phyloP scores from a whole-genome alignment of 2,797 vertebrate genomes.

The Mionectes olivaceus region DNA sequence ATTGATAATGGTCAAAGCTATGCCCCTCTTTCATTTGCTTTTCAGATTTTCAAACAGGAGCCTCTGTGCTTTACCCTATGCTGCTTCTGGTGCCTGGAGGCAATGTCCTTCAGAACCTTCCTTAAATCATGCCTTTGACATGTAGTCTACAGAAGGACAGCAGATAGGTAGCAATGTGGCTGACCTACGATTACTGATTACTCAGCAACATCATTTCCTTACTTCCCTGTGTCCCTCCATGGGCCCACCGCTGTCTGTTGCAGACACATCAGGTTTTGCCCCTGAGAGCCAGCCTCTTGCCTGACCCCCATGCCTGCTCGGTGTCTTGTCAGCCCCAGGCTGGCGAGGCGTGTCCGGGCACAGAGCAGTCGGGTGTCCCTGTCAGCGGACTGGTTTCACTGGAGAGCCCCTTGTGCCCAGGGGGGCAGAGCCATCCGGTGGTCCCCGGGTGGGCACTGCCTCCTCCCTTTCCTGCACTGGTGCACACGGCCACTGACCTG shows the following conservation, averaged over 20 bases:
- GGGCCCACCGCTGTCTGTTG: accelerated
- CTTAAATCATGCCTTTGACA: slow-evolving; percentile 33
- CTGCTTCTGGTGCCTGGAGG: neutral
- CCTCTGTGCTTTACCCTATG: neutral
- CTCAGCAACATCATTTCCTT: neutral
- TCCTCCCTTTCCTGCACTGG: neutral
- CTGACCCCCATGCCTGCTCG: accelerated
- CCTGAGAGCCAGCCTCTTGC: neutral
- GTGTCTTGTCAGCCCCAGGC: neutral
- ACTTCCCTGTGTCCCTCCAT: neutral
- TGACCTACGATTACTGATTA: neutral
- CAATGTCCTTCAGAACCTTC: neutral
- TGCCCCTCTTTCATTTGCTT: neutral
- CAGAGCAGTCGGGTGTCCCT: neutral
- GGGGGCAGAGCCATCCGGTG: accelerated
- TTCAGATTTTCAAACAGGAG: neutral
- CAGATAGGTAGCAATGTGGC: neutral
- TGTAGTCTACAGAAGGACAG: neutral
- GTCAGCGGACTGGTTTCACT: accelerated
- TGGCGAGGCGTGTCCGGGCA: accelerated
- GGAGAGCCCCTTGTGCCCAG: accelerated
- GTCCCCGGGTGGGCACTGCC: neutral
- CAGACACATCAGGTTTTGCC: neutral
- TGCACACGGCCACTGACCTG: accelerated
- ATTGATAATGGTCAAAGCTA: neutral